These are phyloP conservation scores for Halcyon badia DNA, from an alignment of 2,797 vertebrate genomes.

Conservation along the genomic window DNA sequence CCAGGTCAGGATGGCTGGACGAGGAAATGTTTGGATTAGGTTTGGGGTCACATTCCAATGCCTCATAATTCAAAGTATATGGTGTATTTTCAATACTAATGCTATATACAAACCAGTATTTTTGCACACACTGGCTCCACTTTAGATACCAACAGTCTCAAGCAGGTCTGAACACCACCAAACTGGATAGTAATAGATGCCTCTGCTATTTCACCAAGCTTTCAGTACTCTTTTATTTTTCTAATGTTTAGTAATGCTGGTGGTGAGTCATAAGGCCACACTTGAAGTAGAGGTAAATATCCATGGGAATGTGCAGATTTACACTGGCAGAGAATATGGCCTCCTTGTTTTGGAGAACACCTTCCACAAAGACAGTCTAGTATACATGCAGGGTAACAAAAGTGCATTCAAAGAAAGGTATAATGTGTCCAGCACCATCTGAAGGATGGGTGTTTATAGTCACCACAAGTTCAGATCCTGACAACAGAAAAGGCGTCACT, in stretches of 20 bases:
- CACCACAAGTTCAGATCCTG: neutral
- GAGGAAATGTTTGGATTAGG: neutral
- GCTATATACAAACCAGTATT: neutral
- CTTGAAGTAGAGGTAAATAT: neutral
- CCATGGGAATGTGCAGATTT: neutral
- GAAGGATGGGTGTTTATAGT: neutral
- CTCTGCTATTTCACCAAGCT: neutral
- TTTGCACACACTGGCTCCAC: neutral
- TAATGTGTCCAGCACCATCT: neutral
- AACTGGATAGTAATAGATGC: neutral
- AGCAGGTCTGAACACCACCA: neutral
- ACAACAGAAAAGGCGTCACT: neutral
- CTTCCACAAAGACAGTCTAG: neutral
- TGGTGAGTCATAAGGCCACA: constrained; percentile 15
- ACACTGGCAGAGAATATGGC: neutral
- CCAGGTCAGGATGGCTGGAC: neutral
- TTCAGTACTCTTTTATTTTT: constrained; percentile 21
- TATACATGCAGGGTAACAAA: neutral
- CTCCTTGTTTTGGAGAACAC: neutral
- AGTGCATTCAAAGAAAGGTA: rapidly evolving
- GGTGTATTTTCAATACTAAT: neutral
- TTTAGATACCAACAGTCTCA: neutral
- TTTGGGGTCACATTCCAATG: neutral
- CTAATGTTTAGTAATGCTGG: neutral
- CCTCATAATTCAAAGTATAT: neutral